A percentile compares a stretch with the other conserved stretches of the same genome.
phyloP scores from a whole-genome alignment of 2,888 invertebrate genomes.

The Cerastoderma edule region DNA sequence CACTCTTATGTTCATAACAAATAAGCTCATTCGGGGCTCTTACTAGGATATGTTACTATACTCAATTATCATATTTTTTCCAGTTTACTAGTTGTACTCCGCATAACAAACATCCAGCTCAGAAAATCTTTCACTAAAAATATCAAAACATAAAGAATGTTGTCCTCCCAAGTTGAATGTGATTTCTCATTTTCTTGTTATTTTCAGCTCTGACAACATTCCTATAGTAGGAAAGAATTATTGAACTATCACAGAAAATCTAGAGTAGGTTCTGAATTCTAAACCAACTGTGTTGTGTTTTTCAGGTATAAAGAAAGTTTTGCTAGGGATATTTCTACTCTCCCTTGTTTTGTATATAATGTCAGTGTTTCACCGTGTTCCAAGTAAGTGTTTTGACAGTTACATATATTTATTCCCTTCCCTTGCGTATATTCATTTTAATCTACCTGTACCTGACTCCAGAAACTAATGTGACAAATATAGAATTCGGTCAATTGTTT shows the following conservation, averaged over 20 bases:
- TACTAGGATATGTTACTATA: too few species aligned
- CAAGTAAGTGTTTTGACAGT: slow-evolving; percentile 24
- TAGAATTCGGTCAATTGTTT: too few species aligned
- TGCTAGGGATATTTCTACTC: slow-evolving; percentile 45
- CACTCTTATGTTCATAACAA: too few species aligned
- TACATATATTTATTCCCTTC: neutral
- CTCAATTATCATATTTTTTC: neutral
- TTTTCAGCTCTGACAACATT: neutral
- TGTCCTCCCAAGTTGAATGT: neutral
- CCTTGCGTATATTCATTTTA: too few species aligned
- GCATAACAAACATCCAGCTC: neutral
- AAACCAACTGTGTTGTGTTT: neutral
- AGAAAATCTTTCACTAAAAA: neutral
- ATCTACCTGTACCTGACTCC: too few species aligned
- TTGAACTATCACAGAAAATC: neutral
- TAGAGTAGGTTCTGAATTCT: neutral
- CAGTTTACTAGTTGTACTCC: too few species aligned
- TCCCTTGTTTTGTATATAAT: slow-evolving; percentile 53
- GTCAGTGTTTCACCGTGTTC: slow-evolving; percentile 38
- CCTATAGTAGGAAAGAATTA: neutral
- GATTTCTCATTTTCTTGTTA: neutral
- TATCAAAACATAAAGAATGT: neutral
- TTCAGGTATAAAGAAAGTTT: slow-evolving; percentile 60
- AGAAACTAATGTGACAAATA: too few species aligned
- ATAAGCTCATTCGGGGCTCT: too few species aligned